Conservation (phyloP, 2,113 vertebrate species). For the Casuarius casuarius region DNA sequence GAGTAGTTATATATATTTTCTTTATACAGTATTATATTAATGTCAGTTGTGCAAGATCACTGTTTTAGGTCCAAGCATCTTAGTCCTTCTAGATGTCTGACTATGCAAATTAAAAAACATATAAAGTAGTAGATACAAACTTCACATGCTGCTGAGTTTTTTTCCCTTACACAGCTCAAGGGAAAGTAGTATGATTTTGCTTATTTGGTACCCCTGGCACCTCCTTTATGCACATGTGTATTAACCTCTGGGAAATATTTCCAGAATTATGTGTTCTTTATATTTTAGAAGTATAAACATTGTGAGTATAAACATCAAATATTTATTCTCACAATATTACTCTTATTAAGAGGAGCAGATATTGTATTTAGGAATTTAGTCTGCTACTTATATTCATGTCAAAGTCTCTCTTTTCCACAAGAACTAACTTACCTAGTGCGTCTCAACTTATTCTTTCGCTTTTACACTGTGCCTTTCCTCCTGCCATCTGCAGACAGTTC, state of each 20-base stretch:
- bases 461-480: background rate
- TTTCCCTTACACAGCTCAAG: background rate
- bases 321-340: background rate
- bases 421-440: background rate
- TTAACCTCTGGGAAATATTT: background rate
- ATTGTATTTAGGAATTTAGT: background rate
- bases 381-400: background rate
- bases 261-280: background rate
- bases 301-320: too few species aligned
- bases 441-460: too few species aligned
- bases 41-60: background rate
- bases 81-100: background rate
- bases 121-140: background rate
- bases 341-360: background rate
- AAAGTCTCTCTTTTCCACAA: background rate
- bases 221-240: background rate
- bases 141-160: background rate
- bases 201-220: background rate
- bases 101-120: background rate
- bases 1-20: background rate
- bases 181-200: background rate
- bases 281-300: too few species aligned
- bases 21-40: too few species aligned
- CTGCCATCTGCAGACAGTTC: background rate
- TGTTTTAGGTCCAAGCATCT: background rate